Percentiles rank a stretch among this genome's conserved stretches.
phyloP scores from a whole-genome alignment of 2,888 invertebrate species.

The Troglohyphantes excavatus region DNA sequence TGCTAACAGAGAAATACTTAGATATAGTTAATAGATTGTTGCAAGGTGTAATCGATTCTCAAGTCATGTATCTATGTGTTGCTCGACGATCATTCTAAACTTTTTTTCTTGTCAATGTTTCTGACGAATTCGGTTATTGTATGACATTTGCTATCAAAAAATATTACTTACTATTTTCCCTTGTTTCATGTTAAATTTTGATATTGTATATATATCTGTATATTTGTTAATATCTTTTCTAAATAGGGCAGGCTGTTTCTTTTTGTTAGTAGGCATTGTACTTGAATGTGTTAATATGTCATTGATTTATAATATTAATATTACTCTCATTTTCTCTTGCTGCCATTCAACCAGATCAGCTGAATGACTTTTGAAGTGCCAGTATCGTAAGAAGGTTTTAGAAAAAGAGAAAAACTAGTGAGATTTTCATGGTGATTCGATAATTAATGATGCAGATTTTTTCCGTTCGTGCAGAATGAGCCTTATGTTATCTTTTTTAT shows the following conservation, averaged over 20 bases:
- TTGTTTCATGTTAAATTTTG: background rate
- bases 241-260: background rate
- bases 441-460: too few species aligned
- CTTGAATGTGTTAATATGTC: too few species aligned
- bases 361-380: constrained; percentile 21
- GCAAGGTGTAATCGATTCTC: background rate
- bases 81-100: background rate
- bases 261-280: background rate
- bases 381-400: constrained; percentile 4
- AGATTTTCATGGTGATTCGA: too few species aligned
- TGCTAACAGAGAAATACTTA: constrained; percentile 24
- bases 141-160: background rate
- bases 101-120: constrained; percentile 6
- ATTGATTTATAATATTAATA: too few species aligned
- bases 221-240: constrained; percentile 17
- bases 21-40: constrained; percentile 7
- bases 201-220: constrained; percentile 1
- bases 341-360: too few species aligned
- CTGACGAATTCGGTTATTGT: background rate
- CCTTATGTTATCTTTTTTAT: too few species aligned
- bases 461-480: too few species aligned
- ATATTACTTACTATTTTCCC: background rate
- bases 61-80: background rate
- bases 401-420: too few species aligned
- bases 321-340: too few species aligned